Base-by-base conservation (phyloP, 1,140 invertebrate species). In the Drepana arcuata region DNA sequence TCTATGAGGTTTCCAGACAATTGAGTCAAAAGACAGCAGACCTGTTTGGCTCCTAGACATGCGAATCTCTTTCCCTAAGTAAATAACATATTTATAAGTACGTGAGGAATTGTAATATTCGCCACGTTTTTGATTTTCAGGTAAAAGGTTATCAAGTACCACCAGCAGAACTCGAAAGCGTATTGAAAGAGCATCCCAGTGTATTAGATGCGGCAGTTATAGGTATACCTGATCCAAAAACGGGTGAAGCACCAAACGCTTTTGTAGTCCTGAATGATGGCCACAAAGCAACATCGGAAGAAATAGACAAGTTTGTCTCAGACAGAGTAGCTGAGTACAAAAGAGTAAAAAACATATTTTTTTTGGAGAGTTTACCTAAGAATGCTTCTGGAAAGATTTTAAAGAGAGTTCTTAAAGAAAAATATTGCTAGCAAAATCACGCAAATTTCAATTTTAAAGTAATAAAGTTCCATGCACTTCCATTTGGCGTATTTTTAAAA, bases 131-230 rank as follows among this genome's bases (percentile, higher is more conserved):
- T n/a, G 25, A 42, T 25, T 57, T 52, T 29, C 34, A 80, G 63
- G 72, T 75, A 2, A 83, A 80, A 63, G 78, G 77, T 2, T 80
- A 68, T 30, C 75, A 92, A 88, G 92, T 95, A 1, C 81, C 92
- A 7, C 93, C 93, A 15, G 90, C 92, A 0, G 92, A 94, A 71
- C 53, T 95, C 12, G 93, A 95, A 80, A 87, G 84, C 37, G 18
- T 94, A 2, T 56, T 95, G 9, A 77, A 89, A 41, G 83, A 74
- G 29, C 89, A 93, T 78, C 87, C 89, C 2, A 82, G 75, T 13
- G 78, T 95, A 7, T 48, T 64, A 25, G 92, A 94, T 50, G 90
- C 87, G 1, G 91, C 88, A 2, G 92, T 95, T 0, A 79, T 94
- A 52, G 93, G 92, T 7, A 66, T 92, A 24, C 88, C 90, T 1